phyloP scores from a whole-genome alignment of 2,888 invertebrate species.

The Teinopalpus imperialis region DNA sequence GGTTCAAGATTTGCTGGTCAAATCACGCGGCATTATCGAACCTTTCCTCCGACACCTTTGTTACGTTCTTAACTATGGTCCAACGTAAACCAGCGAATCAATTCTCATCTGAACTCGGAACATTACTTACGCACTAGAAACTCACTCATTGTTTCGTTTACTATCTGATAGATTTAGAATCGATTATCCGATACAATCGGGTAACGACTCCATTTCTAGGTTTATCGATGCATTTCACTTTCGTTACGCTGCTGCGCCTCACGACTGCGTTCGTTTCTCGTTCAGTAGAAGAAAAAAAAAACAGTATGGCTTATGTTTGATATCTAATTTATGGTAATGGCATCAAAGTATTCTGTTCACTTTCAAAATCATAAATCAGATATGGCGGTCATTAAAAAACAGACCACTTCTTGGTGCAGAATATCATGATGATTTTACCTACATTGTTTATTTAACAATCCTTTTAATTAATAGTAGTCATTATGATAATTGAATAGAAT shows the following conservation, averaged over 20 bases:
- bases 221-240: slow-evolving; percentile 39
- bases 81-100: slow-evolving; percentile 7
- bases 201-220: slow-evolving; percentile 38
- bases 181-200: slow-evolving; percentile 38
- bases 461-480: too few species aligned
- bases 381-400: slow-evolving; percentile 5
- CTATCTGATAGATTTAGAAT: slow-evolving; percentile 36
- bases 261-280: slow-evolving; percentile 19
- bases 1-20: slow-evolving; percentile 9
- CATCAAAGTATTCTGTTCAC: slow-evolving; percentile 31
- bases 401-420: background rate
- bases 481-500: too few species aligned
- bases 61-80: slow-evolving; percentile 6
- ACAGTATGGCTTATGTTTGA: slow-evolving; percentile 20
- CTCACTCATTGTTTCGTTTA: slow-evolving; percentile 35
- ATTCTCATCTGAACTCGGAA: slow-evolving; percentile 9
- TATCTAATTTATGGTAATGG: slow-evolving; percentile 32
- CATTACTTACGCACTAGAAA: slow-evolving; percentile 31
- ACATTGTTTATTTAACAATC: too few species aligned
- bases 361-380: slow-evolving; percentile 34
- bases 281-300: slow-evolving; percentile 16
- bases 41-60: slow-evolving; percentile 17
- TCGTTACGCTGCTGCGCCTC: slow-evolving; percentile 30
- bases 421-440: too few species aligned
- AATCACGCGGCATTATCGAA: background rate